Conservation (phyloP, 2,888 invertebrate genomes). For the Chymomyza caudatula region DNA sequence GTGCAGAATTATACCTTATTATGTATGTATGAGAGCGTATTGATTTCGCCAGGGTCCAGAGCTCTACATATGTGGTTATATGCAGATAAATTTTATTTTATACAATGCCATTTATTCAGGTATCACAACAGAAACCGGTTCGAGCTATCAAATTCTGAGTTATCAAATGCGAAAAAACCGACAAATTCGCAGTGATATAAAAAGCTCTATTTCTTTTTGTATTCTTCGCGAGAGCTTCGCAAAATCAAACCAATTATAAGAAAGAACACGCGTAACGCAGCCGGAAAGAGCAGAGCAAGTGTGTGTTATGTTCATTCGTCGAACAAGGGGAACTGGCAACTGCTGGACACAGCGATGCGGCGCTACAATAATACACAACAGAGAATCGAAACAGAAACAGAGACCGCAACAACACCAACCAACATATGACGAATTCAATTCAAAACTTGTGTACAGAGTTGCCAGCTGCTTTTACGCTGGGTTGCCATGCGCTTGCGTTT, state of each 20-base stretch:
- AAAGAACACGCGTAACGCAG: constrained; percentile 6
- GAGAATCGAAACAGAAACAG: constrained; percentile 6
- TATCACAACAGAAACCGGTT: not conserved
- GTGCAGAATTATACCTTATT: not conserved
- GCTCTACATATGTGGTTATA: not conserved
- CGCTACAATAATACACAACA: constrained; percentile 8
- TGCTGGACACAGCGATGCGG: constrained; percentile 5
- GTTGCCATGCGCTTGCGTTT: constrained; percentile 9
- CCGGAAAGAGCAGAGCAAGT: constrained; percentile 6
- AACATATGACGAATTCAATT: not conserved
- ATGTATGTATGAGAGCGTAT: not conserved
- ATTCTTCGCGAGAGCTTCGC: not conserved
- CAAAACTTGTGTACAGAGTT: constrained; percentile 5
- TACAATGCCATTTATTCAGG: not conserved
- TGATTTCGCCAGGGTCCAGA: not conserved
- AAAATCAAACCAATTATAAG: constrained; percentile 6
- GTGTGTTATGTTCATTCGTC: not conserved
- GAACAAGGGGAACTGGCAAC: constrained; percentile 8
- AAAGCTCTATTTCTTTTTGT: not conserved
- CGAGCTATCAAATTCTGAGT: not conserved
- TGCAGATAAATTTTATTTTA: not conserved
- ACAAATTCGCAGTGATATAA: not conserved
- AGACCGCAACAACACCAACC: not conserved
- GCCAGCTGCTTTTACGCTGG: not conserved
- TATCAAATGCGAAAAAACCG: not conserved